A percentile compares a stretch with the other conserved stretches of the same genome.
Conservation (phyloP, 2,113 vertebrate species). For the Labeo rohita region DNA sequence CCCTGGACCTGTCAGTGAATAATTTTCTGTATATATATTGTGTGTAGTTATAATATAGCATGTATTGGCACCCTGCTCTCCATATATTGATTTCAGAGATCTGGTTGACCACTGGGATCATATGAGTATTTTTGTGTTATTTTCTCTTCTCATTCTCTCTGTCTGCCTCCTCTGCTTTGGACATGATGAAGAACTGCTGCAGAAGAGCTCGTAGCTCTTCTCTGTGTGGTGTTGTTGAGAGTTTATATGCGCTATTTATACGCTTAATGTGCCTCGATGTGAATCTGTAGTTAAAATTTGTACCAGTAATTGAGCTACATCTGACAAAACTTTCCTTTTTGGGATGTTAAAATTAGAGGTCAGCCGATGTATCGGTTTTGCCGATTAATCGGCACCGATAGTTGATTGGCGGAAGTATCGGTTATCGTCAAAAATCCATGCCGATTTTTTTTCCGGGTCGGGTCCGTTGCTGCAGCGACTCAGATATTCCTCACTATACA, state of each 20-base stretch:
- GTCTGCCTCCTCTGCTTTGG: background rate
- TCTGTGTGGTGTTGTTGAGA: background rate
- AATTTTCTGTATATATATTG: background rate
- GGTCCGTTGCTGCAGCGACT: too few relatives aligned
- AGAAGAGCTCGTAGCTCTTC: background rate
- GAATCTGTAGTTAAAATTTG: background rate
- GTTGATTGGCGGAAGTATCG: too few relatives aligned
- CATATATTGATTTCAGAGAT: background rate
- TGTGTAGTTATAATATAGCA: background rate
- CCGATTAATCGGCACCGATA: too few relatives aligned
- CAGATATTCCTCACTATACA: too few relatives aligned
- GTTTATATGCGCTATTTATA: background rate
- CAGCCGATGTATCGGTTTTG: too few relatives aligned
- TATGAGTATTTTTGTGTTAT: background rate
- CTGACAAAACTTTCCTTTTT: background rate
- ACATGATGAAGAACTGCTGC: slow-evolving; percentile 28
- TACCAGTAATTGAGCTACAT: background rate
- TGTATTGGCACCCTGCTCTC: background rate
- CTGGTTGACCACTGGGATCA: background rate
- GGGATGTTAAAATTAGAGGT: background rate
- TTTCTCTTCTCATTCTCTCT: background rate
- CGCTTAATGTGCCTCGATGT: background rate
- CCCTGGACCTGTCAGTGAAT: background rate
- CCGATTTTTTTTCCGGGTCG: too few relatives aligned
- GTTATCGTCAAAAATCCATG: too few relatives aligned